phyloP scores from a whole-genome alignment of 1,140 invertebrate species.

The Psix sp. region DNA sequence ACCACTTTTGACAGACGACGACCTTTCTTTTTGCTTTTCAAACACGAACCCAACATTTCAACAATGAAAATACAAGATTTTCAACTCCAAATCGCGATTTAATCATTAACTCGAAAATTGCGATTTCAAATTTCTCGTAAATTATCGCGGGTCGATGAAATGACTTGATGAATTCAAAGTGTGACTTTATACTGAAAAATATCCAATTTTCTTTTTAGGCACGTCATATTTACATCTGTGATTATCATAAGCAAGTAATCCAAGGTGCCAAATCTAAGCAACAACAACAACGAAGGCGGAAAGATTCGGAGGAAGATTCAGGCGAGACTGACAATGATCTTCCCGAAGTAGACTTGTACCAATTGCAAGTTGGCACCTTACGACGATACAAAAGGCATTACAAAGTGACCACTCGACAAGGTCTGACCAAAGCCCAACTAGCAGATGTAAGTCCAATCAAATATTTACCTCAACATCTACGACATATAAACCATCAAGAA shows the following conservation, averaged over 20 bases:
- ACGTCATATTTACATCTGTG: slow-evolving; percentile 97
- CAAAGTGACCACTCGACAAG: slow-evolving; percentile 92
- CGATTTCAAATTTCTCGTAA: no score
- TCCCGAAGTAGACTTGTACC: slow-evolving; percentile 94
- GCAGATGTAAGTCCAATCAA: slow-evolving; percentile 90
- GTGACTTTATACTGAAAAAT: no score
- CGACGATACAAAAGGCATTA: slow-evolving; percentile 95
- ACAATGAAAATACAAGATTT: no score
- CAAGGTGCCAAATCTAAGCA: slow-evolving; percentile 92
- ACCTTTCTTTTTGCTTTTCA: no score
- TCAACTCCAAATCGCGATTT: no score
- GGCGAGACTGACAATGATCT: slow-evolving; percentile 91
- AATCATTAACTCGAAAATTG: no score
- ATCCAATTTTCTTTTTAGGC: slow-evolving; percentile 81
- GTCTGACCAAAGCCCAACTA: slow-evolving; percentile 95
- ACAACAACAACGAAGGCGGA: slow-evolving; percentile 82
- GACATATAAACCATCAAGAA: no score
- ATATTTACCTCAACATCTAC: no score
- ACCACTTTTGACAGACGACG: no score
- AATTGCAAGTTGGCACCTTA: slow-evolving; percentile 94
- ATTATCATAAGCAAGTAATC: slow-evolving; percentile 96
- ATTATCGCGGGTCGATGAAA: no score
- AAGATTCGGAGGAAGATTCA: slow-evolving; percentile 95
- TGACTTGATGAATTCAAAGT: no score
- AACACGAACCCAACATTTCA: no score